A percentile compares a stretch with the other conserved stretches of the same genome.
phyloP scores from a whole-genome alignment of 2,888 invertebrate genomes.

The Nephrotoma guestfalica region DNA sequence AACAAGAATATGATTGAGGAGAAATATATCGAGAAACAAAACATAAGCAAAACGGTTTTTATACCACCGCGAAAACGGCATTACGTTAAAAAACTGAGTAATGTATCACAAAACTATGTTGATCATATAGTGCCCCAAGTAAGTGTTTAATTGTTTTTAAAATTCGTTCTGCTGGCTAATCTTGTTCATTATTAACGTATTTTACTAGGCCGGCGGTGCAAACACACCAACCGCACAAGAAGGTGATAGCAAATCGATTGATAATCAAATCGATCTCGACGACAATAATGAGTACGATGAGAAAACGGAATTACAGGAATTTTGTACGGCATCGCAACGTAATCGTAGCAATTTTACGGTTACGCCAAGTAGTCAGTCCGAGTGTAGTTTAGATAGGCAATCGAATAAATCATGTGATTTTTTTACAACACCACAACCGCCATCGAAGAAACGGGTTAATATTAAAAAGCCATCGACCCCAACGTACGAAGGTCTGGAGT shows the following conservation, averaged over 20 bases:
- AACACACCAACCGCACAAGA: not conserved
- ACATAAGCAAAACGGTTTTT: slow-evolving; percentile 30
- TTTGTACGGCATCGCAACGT: slow-evolving; percentile 23
- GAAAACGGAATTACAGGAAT: slow-evolving; percentile 24
- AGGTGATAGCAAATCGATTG: not conserved
- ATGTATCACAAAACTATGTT: slow-evolving; percentile 37
- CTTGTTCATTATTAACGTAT: not conserved
- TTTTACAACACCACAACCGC: slow-evolving; percentile 28
- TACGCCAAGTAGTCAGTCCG: slow-evolving; percentile 31
- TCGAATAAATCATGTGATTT: slow-evolving; percentile 30
- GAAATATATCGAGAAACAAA: not conserved
- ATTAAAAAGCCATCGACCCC: slow-evolving; percentile 34
- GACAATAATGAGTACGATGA: slow-evolving; percentile 18
- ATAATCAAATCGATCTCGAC: not conserved
- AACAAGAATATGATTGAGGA: not conserved
- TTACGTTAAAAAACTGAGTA: slow-evolving; percentile 39
- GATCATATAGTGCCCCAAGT: slow-evolving; percentile 37
- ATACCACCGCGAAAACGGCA: slow-evolving; percentile 43
- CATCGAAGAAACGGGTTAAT: slow-evolving; percentile 43
- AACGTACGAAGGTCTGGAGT: slow-evolving; percentile 30
- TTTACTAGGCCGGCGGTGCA: not conserved
- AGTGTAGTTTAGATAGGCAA: slow-evolving; percentile 29
- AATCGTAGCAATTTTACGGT: slow-evolving; percentile 23
- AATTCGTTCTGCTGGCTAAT: not conserved
- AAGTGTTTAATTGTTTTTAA: not conserved